These are phyloP conservation scores for Narcine bancroftii DNA, from an alignment of 2,113 vertebrate genomes.

Conservation along the genomic window DNA sequence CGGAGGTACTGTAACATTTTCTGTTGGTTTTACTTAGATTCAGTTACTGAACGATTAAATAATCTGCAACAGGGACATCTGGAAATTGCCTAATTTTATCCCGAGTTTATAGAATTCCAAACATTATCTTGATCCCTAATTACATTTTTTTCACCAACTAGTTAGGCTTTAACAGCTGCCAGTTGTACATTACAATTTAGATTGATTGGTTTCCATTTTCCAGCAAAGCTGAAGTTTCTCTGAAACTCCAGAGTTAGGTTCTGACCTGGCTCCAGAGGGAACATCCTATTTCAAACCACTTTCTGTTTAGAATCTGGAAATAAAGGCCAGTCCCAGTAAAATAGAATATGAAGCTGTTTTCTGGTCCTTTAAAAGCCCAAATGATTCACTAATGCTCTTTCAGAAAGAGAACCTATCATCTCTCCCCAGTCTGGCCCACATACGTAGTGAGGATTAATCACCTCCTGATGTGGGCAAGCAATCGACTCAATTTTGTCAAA, in stretches of 20 bases:
- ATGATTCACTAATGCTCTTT: background rate
- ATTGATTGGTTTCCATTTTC: background rate
- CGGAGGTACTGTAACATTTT: too few relatives aligned
- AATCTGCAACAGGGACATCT: background rate
- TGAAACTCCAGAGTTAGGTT: background rate
- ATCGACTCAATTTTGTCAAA: background rate
- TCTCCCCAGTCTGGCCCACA: background rate
- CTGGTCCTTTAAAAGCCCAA: background rate
- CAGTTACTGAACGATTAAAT: slow-evolving; percentile 1
- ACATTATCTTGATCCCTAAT: background rate
- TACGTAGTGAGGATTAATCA: background rate
- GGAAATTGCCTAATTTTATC: slow-evolving; percentile 20
- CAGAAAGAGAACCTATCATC: background rate
- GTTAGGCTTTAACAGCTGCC: background rate
- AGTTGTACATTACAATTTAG: background rate
- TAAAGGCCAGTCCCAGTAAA: background rate
- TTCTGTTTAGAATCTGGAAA: background rate
- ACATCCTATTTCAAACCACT: background rate
- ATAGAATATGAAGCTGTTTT: background rate
- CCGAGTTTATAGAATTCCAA: background rate
- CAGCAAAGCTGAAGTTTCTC: background rate
- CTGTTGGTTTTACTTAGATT: slow-evolving; percentile 21
- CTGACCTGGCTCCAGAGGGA: background rate
- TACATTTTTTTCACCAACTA: slow-evolving; percentile 12
- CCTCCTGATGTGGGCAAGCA: background rate